Conservation (phyloP, 2,797 vertebrate species). For the Streptopelia turtur region DNA sequence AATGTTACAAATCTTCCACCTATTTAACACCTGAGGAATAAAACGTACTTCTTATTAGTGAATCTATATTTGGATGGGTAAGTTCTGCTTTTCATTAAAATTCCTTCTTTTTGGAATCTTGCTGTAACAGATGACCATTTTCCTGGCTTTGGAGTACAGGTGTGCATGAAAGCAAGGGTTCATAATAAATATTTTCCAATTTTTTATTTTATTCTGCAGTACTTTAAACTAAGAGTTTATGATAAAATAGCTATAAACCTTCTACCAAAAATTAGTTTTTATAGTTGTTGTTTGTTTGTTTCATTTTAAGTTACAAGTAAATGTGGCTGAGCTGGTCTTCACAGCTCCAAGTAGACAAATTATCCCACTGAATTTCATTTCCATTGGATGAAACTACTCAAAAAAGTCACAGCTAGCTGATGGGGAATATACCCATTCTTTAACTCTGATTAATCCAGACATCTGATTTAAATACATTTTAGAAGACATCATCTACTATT, state of each 20-base stretch:
- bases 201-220: neutral
- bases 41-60: neutral
- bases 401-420: neutral
- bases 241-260: neutral
- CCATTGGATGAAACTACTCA: neutral
- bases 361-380: neutral
- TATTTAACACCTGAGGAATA: neutral
- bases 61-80: neutral
- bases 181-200: neutral
- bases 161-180: neutral
- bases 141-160: neutral
- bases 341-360: neutral
- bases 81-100: neutral
- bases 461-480: neutral
- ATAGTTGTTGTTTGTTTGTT: neutral
- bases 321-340: neutral
- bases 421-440: neutral
- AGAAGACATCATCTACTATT: neutral
- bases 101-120: neutral
- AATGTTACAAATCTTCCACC: neutral
- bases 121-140: neutral
- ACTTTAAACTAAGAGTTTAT: neutral
- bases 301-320: neutral
- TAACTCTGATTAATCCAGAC: neutral
- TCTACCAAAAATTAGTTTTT: neutral